A percentile compares a stretch with the other conserved stretches of the same genome.
Evolutionary conservation across 2,113 vertebrate genomes (phyloP).

Genomic region (Oriolus oriolus): DNA sequence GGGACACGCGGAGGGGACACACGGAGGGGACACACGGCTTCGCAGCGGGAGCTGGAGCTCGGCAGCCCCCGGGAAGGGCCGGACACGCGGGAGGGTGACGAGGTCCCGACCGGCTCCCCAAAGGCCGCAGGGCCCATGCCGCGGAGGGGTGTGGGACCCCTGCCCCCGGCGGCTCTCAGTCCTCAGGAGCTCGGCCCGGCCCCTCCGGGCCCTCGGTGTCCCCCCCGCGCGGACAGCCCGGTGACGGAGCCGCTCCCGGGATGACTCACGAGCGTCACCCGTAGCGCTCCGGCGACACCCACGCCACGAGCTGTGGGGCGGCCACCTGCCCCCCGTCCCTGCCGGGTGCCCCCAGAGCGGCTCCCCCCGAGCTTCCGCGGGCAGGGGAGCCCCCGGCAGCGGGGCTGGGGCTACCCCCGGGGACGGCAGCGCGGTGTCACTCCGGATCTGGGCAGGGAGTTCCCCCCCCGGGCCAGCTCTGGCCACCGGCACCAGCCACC

Average conservation of each 20-base stretch:
- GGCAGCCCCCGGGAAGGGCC: neutral
- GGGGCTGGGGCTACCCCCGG: neutral
- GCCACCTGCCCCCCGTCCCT: neutral
- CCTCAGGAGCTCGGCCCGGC: neutral
- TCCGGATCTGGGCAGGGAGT: neutral
- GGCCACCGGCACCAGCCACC: neutral
- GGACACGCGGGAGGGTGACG: neutral
- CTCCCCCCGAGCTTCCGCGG: neutral
- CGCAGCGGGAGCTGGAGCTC: neutral
- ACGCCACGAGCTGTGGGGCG: neutral
- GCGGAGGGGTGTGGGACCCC: rapidly evolving
- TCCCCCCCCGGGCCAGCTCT: neutral
- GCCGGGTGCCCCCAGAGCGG: neutral
- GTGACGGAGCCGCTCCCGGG: neutral
- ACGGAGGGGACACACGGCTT: neutral
- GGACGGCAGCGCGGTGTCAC: neutral
- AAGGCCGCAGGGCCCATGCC: neutral
- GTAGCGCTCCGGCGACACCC: neutral
- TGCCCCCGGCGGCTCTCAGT: neutral
- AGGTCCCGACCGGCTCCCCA: neutral
- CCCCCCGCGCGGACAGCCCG: neutral
- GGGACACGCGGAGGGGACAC: neutral
- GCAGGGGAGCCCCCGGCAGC: neutral
- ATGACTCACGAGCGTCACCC: constrained; percentile 18
- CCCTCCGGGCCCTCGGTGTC: neutral